These are phyloP conservation scores for Camptogramma bilineatum DNA, from an alignment of 2,888 invertebrate species.

Conservation along the genomic window DNA sequence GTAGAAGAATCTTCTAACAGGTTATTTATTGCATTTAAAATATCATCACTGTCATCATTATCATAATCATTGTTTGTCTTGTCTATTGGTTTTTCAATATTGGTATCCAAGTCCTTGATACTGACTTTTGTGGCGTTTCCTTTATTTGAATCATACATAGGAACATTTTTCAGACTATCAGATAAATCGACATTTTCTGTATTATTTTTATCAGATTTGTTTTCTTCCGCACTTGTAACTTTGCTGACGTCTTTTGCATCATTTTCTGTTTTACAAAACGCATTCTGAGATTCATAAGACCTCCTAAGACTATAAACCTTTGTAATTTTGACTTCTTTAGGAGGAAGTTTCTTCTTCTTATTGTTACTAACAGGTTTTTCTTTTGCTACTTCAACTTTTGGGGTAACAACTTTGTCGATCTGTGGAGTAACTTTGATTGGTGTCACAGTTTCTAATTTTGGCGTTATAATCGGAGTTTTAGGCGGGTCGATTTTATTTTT, in stretches of 20 bases:
- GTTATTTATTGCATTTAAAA: constrained; percentile 22
- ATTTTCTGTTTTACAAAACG: constrained; percentile 12
- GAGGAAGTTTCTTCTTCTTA: constrained; percentile 51
- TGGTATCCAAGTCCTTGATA: not conserved
- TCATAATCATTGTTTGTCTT: not conserved
- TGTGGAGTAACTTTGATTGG: constrained; percentile 6
- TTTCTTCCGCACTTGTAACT: not conserved
- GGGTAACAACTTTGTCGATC: not conserved
- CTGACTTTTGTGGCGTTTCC: not conserved
- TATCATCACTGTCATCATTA: constrained; percentile 16
- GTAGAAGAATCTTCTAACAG: constrained; percentile 8
- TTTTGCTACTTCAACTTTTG: constrained; percentile 3
- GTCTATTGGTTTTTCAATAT: constrained; percentile 4
- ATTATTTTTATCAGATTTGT: not conserved
- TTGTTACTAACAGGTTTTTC: constrained; percentile 45
- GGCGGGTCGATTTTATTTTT: constrained; percentile 15
- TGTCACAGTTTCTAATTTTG: constrained; percentile 22
- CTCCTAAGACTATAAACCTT: constrained; percentile 61
- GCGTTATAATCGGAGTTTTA: constrained; percentile 2
- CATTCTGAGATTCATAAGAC: constrained; percentile 59
- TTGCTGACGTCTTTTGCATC: constrained; percentile 15
- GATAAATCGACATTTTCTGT: constrained; percentile 1
- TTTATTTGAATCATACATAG: not conserved
- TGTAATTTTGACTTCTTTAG: constrained; percentile 45
- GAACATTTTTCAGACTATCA: not conserved